Base-by-base conservation (phyloP, 1,140 invertebrate genomes). In the Battus philenor region DNA sequence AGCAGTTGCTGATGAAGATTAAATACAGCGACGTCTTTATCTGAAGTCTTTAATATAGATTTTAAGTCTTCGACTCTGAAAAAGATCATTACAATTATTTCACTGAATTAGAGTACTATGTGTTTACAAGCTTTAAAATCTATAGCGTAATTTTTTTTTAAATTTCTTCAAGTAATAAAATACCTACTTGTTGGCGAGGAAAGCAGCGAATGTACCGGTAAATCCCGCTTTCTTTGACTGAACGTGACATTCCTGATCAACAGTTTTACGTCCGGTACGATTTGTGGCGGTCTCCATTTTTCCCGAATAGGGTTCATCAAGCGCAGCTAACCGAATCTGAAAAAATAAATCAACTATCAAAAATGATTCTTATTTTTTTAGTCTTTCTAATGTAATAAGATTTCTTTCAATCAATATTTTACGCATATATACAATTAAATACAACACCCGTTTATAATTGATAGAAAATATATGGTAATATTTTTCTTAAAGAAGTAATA, bases 271-370 rank as follows among this genome's bases (percentile, higher is more conserved):
- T 1, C 97, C 97, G 6, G 48, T 62, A 4, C 53, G 53, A 27
- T 61, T 64, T 1, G 31, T 56, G 1, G 36, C 18, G 5, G 57
- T 55, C 54, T 93, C 90, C 89, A 98, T 93, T 68, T 96, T 93
- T 8, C 98, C 98, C 2, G 90, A 89, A 60, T 93, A 92, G 1
- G 97, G 95, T 47, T 95, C 91, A 78, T 99, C 98, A 39, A 99
- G 81, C 0, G 97, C 97, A 16, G 94, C 94, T 87, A 99, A 88
- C 54, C 95, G 90, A 15, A 98, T 88, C 96, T 98, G 72, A 10
- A 47, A 38, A 43, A 3, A n/a, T n/a, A n/a, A n/a, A n/a, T n/a
- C n/a, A n/a, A n/a, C n/a, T n/a, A n/a, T n/a, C n/a, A n/a, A n/a
- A n/a, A n/a, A n/a, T n/a, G n/a, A n/a, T n/a, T n/a, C n/a, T n/a